Percentiles rank a stretch among this genome's conserved stretches.
These are phyloP conservation scores for Laspeyria flexula DNA, from an alignment of 2,888 invertebrate species.

Conservation along the genomic window DNA sequence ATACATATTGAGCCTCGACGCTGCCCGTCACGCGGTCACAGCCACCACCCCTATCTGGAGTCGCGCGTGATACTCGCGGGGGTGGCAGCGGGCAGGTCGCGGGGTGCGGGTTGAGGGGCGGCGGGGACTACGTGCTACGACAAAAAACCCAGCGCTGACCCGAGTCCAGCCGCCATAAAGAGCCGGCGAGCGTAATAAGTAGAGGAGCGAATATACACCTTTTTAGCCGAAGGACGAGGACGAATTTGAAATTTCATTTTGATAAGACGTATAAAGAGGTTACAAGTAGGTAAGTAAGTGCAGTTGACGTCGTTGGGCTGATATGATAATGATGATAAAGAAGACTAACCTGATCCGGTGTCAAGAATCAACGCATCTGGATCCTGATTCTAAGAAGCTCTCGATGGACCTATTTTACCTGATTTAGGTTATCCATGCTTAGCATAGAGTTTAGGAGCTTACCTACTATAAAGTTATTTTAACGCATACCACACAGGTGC, in stretches of 20 bases:
- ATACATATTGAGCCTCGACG: slow-evolving; percentile 25
- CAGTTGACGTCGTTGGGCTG: too few species aligned
- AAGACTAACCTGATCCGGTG: too few species aligned
- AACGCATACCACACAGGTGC: too few species aligned
- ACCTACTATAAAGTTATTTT: too few species aligned
- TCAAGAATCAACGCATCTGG: too few species aligned
- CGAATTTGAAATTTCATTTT: slow-evolving; percentile 6
- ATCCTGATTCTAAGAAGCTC: too few species aligned
- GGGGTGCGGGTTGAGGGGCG: too few species aligned
- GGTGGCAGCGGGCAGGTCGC: slow-evolving; percentile 41
- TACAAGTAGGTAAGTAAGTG: too few species aligned
- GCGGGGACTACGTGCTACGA: slow-evolving; percentile 71
- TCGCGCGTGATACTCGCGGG: slow-evolving; percentile 66
- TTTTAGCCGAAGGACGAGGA: slow-evolving; percentile 25
- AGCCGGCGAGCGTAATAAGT: slow-evolving; percentile 71
- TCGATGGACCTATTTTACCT: too few species aligned
- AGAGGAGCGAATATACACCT: slow-evolving; percentile 26
- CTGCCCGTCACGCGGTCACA: slow-evolving; percentile 37
- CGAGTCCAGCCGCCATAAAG: slow-evolving; percentile 75
- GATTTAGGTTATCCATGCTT: too few species aligned
- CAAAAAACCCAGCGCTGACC: slow-evolving; percentile 78
- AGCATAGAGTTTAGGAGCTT: too few species aligned
- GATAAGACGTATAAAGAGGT: neutral
- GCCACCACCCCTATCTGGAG: slow-evolving; percentile 63
- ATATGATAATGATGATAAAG: too few species aligned